Base-by-base conservation (phyloP, 2,113 vertebrate species). In the Melospiza melodia region DNA sequence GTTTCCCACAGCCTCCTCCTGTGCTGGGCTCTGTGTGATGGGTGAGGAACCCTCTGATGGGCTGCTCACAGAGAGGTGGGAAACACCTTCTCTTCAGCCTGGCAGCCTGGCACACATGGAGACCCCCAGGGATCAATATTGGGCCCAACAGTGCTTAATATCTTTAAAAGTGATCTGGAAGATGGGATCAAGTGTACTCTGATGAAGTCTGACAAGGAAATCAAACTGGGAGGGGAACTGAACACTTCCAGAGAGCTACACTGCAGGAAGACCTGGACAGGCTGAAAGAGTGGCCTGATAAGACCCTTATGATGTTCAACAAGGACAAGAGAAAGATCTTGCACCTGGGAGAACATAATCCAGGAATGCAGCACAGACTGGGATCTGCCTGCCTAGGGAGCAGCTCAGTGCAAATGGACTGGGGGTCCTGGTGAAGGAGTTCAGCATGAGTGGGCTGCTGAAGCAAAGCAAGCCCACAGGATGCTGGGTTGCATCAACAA, bases 1-100 rank as follows among this genome's bases (percentile, higher is more conserved):
- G 6, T 51, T 75, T 87, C 55, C 76, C 33, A 57, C 8, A 44
- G 55, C 48, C 0, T 1, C 19, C 28, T 57, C 49, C 33, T 44
- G 11, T 30, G 33, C 27, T 55, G n/a, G 20, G 21, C 33, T 0
- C 33, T 0, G 0, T 37, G 49, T 8, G 19, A 25, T 33, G 25
- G 6, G 9, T 62, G 66, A 48, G 61, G 61, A 80, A 3, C 10
- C 12, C n/a, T 31, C 48, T 62, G 48, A 24, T 35, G 48, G 41
- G 52, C 39, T 22, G 25, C n/a, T 61, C 31, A 30, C 18, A 17
- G 35, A 31, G 5, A 0, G 3, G 5, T 57, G 23, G 19, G 15
- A n/a, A 57, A 75, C 6, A 30, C 7, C 19, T 49, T 10, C 21
- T 51, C 61, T 80, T 62, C 54, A 74, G 18, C 28, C 41, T 37